phyloP scores from a whole-genome alignment of 1,140 invertebrate genomes.

The Brachionus asplanchnoidis region DNA sequence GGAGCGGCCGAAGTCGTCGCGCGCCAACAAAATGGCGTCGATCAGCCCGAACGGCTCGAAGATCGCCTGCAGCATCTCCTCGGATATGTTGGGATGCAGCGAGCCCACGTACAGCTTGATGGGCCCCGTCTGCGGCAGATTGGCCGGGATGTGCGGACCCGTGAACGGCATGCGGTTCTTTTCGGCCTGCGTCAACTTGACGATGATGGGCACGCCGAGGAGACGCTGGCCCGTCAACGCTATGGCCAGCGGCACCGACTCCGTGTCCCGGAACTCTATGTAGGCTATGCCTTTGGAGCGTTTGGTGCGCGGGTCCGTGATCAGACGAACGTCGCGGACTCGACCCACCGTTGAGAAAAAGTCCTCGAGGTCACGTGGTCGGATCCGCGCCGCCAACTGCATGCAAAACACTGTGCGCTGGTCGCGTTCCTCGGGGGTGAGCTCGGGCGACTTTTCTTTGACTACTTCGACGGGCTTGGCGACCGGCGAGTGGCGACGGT shows the following conservation, averaged over 20 bases:
- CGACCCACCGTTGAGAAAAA: slow-evolving; percentile 98
- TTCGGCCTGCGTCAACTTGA: slow-evolving; percentile 96
- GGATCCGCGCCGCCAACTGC: slow-evolving; percentile 75
- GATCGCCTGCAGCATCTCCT: slow-evolving; percentile 95
- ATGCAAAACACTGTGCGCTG: slow-evolving; percentile 91
- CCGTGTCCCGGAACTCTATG: slow-evolving; percentile 96
- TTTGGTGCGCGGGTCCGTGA: slow-evolving; percentile 97
- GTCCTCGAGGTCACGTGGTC: slow-evolving; percentile 92
- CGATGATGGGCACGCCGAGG: slow-evolving; percentile 92
- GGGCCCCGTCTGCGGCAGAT: slow-evolving; percentile 66
- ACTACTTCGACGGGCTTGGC: not conserved
- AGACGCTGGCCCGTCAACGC: slow-evolving; percentile 91
- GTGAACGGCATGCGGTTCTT: slow-evolving; percentile 70
- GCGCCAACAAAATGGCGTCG: slow-evolving; percentile 90
- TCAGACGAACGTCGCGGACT: slow-evolving; percentile 93
- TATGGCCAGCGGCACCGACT: slow-evolving; percentile 91
- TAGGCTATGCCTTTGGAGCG: slow-evolving; percentile 98
- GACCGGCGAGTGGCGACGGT: not conserved
- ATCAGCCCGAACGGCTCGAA: slow-evolving; percentile 98
- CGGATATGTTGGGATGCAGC: slow-evolving; percentile 96
- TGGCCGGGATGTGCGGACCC: slow-evolving; percentile 12
- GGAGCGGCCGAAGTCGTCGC: slow-evolving; percentile 88
- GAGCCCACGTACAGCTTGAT: slow-evolving; percentile 95
- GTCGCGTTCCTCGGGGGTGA: slow-evolving; percentile 95
- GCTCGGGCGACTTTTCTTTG: slow-evolving; percentile 56